Evolutionary conservation across 2,888 invertebrate species (phyloP).

Genomic region (Phortica okadai): DNA sequence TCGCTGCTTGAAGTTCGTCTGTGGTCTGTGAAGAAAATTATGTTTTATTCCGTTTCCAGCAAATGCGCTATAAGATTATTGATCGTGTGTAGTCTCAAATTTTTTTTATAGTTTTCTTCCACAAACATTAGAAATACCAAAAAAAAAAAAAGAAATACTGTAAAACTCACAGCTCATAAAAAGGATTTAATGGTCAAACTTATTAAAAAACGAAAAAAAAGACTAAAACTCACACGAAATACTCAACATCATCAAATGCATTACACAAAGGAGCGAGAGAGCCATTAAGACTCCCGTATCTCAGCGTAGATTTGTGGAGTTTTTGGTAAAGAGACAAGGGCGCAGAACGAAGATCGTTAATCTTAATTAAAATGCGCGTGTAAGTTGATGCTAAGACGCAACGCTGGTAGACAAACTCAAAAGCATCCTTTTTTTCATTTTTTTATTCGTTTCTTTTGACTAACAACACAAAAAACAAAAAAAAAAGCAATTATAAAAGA

Average conservation of each 20-base stretch:
- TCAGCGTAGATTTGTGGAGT: not conserved
- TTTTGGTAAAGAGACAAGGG: not conserved
- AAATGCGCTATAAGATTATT: no score
- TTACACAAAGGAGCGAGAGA: not conserved
- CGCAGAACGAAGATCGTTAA: slow-evolving; percentile 24
- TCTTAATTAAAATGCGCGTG: slow-evolving; percentile 27
- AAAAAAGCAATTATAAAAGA: slow-evolving; percentile 5
- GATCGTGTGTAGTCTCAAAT: not conserved
- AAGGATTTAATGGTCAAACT: slow-evolving; percentile 3
- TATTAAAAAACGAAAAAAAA: not conserved
- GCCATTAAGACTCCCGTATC: not conserved
- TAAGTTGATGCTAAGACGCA: not conserved
- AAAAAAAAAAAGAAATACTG: not conserved
- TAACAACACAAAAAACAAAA: not conserved
- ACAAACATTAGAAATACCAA: not conserved
- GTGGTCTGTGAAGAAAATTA: no score
- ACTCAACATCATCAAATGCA: not conserved
- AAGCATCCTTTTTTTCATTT: not conserved
- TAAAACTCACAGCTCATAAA: slow-evolving; percentile 11
- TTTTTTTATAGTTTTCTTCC: not conserved
- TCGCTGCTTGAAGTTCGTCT: no score
- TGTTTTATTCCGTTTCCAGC: no score
- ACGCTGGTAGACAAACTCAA: not conserved
- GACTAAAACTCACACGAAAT: not conserved
- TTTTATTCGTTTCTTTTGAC: not conserved